These are phyloP conservation scores for Leptodactylus fallax DNA, from an alignment of 2,797 vertebrate genomes.

Conservation along the genomic window DNA sequence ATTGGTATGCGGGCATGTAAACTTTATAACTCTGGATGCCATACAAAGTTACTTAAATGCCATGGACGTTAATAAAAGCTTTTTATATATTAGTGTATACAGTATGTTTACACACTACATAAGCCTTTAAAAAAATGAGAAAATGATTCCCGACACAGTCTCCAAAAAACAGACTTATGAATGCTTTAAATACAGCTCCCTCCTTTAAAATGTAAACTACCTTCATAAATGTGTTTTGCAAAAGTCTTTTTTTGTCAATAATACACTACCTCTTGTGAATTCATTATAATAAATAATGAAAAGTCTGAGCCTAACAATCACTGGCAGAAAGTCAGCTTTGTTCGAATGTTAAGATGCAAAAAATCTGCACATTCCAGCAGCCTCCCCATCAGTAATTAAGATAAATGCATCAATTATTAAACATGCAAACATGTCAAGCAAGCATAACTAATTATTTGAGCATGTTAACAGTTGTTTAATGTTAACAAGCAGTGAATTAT, in stretches of 20 bases:
- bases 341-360: conserved; percentile 87
- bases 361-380: conserved; percentile 87
- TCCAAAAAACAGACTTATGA: conserved; percentile 76
- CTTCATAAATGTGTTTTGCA: conserved; percentile 79
- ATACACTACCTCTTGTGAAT: conserved; percentile 87
- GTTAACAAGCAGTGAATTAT: conserved; percentile 99
- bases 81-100: not conserved
- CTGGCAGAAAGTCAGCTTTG: conserved; percentile 88
- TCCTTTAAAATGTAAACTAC: conserved; percentile 81
- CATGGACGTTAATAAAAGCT: not conserved
- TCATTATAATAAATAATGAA: conserved; percentile 96
- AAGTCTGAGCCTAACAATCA: conserved; percentile 95
- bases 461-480: conserved; percentile 99
- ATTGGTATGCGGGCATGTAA: not conserved
- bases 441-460: conserved; percentile 99
- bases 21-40: not conserved
- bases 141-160: conserved; percentile 21
- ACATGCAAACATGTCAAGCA: conserved; percentile 99
- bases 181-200: conserved; percentile 79
- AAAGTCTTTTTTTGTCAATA: conserved; percentile 80
- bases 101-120: not conserved
- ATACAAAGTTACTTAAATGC: not conserved
- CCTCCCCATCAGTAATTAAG: conserved; percentile 99
- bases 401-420: conserved; percentile 99
- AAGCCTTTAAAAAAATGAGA: not conserved